Evolutionary conservation across 2,888 invertebrate species (phyloP).

Genomic region (Chaetoderma sp.): DNA sequence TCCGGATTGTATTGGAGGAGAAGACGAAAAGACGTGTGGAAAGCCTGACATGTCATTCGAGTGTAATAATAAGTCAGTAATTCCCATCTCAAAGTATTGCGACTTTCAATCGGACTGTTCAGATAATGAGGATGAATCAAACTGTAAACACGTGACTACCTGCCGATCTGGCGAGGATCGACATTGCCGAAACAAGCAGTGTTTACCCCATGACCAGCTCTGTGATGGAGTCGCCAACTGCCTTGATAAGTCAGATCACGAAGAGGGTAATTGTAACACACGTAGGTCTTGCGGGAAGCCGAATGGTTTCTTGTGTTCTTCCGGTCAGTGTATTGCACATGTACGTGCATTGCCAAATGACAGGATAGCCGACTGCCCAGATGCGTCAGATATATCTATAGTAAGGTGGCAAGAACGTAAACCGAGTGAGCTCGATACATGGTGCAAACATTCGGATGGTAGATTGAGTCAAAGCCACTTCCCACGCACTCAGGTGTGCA

Average conservation of each 20-base stretch:
- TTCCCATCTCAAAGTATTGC: not conserved
- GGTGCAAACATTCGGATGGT: not conserved
- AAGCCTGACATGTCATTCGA: not conserved
- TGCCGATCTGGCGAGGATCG: not conserved
- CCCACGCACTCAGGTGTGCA: not conserved
- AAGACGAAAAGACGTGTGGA: not conserved
- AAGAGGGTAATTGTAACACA: not conserved
- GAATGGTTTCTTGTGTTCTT: not conserved
- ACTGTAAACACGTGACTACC: not conserved
- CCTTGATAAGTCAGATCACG: not conserved
- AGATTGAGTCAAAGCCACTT: not conserved
- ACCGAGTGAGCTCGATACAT: not conserved
- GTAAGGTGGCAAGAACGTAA: not conserved
- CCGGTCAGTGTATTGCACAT: not conserved
- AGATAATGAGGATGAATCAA: not conserved
- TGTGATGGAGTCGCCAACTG: not conserved
- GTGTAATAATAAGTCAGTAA: not conserved
- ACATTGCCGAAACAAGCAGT: not conserved
- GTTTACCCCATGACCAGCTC: not conserved
- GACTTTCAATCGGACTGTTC: not conserved
- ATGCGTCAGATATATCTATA: not conserved
- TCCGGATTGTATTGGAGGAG: not conserved
- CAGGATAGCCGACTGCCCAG: not conserved
- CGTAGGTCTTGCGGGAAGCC: no score
- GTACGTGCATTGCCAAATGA: not conserved